Percentiles rank a stretch among this genome's conserved stretches.
These are phyloP conservation scores for Epinephelus lanceolatus DNA, from an alignment of 2,113 vertebrate species.

Conservation along the genomic window DNA sequence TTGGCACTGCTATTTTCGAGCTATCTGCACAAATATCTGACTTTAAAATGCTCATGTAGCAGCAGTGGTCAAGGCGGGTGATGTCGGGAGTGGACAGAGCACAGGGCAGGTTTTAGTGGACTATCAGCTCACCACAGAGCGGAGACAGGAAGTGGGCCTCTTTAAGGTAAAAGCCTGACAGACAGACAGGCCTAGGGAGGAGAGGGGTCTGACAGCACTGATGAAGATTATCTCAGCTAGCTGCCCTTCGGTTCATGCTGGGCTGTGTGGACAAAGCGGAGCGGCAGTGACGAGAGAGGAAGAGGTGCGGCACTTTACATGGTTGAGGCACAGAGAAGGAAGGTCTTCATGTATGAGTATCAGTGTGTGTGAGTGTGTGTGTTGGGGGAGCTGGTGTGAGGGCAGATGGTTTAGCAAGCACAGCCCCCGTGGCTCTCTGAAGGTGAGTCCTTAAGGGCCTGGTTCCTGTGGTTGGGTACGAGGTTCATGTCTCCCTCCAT, in stretches of 20 bases:
- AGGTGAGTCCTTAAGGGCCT: conserved; percentile 79
- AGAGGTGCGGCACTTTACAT: conserved; percentile 29
- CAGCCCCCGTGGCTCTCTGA: conserved; percentile 84
- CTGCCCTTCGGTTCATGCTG: conserved; percentile 9
- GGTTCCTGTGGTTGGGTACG: conserved; percentile 79
- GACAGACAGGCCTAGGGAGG: neutral
- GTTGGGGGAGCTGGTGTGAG: conserved; percentile 1
- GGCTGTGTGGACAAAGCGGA: conserved; percentile 4
- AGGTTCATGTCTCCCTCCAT: conserved; percentile 83
- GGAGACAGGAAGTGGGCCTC: neutral
- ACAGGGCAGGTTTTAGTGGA: neutral
- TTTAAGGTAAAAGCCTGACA: neutral
- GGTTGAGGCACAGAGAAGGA: conserved; percentile 53
- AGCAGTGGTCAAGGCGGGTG: conserved; percentile 8
- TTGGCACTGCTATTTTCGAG: conserved; percentile 2
- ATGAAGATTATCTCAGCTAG: conserved; percentile 19
- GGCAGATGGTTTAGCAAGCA: conserved; percentile 80
- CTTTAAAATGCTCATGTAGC: neutral
- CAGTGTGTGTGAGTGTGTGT: conserved; percentile 14
- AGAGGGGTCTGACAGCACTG: conserved; percentile 11
- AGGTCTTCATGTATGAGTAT: conserved; percentile 23
- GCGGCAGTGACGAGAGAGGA: conserved; percentile 4
- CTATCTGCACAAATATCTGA: neutral
- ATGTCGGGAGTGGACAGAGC: neutral
- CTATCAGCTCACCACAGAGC: conserved; percentile 19